phyloP scores from a whole-genome alignment of 2,888 invertebrate genomes.

The Lottia scabra region DNA sequence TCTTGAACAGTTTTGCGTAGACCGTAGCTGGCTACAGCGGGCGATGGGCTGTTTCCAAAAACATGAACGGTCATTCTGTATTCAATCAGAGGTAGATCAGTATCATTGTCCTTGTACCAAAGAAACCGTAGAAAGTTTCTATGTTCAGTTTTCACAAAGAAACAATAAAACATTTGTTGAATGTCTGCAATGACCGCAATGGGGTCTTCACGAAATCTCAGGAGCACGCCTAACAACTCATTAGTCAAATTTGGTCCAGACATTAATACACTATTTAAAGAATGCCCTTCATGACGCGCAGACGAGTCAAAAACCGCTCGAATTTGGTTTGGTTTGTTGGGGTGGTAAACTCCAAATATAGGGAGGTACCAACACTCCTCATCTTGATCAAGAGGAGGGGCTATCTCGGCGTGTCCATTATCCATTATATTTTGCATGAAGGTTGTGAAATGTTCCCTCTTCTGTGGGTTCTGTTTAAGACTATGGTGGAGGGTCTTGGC shows the following conservation, averaged over 20 bases:
- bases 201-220: conserved; percentile 13
- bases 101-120: too few relatives aligned
- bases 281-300: conserved; percentile 24
- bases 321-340: conserved; percentile 31
- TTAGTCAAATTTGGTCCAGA: conserved; percentile 22
- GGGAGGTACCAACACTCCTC: conserved; percentile 36
- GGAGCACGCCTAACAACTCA: conserved; percentile 15
- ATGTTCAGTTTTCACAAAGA: conserved; percentile 15
- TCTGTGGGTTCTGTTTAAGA: conserved; percentile 8
- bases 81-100: too few relatives aligned
- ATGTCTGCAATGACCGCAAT: conserved; percentile 20
- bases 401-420: conserved; percentile 22
- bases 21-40: conserved; percentile 29
- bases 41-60: conserved; percentile 31
- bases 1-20: conserved; percentile 19
- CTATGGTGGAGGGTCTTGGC: conserved; percentile 1
- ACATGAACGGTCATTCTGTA: too few relatives aligned
- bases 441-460: conserved; percentile 14
- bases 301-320: conserved; percentile 35
- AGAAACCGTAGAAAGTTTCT: conserved; percentile 22
- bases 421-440: conserved; percentile 18
- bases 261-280: conserved; percentile 25
- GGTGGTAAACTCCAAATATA: conserved; percentile 44
- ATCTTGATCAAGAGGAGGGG: conserved; percentile 17
- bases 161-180: conserved; percentile 23